Percentiles rank a stretch among this genome's conserved stretches.
These are phyloP conservation scores for Siderastrea radians DNA, from an alignment of 92 coral and sea anemone genomes.

Conservation along the genomic window DNA sequence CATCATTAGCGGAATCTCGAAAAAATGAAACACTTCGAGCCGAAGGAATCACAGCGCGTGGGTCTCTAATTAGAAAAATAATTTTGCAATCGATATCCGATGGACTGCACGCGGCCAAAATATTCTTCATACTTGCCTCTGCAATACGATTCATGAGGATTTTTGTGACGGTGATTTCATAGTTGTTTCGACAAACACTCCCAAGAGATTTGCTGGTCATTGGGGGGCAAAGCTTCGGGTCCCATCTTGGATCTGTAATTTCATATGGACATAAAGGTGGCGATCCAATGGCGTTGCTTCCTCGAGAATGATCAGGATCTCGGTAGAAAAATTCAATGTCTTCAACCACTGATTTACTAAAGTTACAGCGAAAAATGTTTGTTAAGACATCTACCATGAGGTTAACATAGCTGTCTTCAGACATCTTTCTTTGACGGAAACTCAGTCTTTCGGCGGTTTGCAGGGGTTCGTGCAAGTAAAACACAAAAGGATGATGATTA, in stretches of 20 bases:
- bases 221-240: conserved; percentile 39
- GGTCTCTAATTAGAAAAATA: conserved; percentile 50
- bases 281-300: conserved; percentile 31
- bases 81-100: conserved; percentile 28
- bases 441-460: conserved; percentile 46
- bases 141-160: conserved; percentile 49
- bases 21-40: conserved; percentile 39
- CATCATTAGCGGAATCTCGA: neutral
- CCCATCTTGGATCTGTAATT: conserved; percentile 41
- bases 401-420: neutral
- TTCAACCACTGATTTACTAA: conserved; percentile 19
- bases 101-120: conserved; percentile 25
- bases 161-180: conserved; percentile 44
- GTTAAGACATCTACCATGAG: conserved; percentile 26
- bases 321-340: conserved; percentile 29
- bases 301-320: conserved; percentile 21
- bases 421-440: neutral
- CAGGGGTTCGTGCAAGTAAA: conserved; percentile 54
- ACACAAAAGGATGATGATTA: conserved; percentile 56
- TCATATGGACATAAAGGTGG: conserved; percentile 56
- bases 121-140: conserved; percentile 27
- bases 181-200: conserved; percentile 24
- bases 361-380: conserved; percentile 35
- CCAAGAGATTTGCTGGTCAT: conserved; percentile 8
- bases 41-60: conserved; percentile 59